phyloP scores from a whole-genome alignment of 2,113 vertebrate species.

The Choloepus hoffmanni region DNA sequence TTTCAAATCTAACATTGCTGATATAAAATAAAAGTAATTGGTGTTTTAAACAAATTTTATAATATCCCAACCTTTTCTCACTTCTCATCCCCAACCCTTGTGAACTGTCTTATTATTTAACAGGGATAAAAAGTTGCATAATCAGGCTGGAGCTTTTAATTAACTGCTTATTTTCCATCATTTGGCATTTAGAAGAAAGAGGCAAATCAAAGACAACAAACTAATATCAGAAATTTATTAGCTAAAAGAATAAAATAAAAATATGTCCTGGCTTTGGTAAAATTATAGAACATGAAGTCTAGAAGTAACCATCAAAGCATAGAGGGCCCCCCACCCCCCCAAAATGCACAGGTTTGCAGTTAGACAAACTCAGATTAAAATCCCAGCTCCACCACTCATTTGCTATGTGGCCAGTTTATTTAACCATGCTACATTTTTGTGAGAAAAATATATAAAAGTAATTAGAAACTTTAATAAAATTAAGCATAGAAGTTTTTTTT shows the following conservation, averaged over 20 bases:
- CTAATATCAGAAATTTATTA: background rate
- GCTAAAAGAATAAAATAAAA: background rate
- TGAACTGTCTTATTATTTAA: constrained; percentile 34
- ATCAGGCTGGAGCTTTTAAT: background rate
- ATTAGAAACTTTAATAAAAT: constrained; percentile 27
- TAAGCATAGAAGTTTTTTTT: background rate
- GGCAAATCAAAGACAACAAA: background rate
- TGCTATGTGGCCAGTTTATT: background rate
- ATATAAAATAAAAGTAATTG: background rate
- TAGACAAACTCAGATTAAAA: background rate
- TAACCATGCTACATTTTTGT: background rate
- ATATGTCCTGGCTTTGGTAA: background rate
- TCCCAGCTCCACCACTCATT: background rate
- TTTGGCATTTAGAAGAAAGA: constrained; percentile 24
- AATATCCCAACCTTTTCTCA: background rate
- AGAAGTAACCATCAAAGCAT: background rate
- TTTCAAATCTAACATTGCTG: background rate
- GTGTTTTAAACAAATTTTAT: constrained; percentile 33
- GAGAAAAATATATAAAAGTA: background rate
- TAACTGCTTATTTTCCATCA: constrained; percentile 2
- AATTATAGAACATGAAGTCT: background rate
- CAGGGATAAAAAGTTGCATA: background rate
- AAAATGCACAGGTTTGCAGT: background rate
- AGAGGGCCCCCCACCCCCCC: background rate
- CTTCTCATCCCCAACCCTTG: background rate